Conservation (phyloP, 2,113 vertebrate species). For the Leiothrix lutea region DNA sequence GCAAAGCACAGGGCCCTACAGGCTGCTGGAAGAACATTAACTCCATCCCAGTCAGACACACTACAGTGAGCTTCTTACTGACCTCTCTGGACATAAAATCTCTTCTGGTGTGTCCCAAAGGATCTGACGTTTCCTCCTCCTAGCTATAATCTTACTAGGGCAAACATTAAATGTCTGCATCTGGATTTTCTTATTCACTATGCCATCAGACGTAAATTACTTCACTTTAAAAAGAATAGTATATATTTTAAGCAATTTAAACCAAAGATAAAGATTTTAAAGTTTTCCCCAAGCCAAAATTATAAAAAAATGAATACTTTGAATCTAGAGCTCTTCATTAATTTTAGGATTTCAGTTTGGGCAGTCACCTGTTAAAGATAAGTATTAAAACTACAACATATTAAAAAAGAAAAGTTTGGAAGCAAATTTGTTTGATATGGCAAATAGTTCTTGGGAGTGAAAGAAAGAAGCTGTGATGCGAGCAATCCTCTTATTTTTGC, state of each 20-base stretch:
- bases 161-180: background rate
- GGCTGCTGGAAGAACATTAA: background rate
- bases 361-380: background rate
- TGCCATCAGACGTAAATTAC: background rate
- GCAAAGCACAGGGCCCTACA: background rate
- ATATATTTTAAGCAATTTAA: background rate
- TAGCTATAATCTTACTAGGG: background rate
- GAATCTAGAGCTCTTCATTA: background rate
- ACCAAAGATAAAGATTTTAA: background rate
- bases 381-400: background rate
- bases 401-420: background rate
- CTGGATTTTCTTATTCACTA: background rate
- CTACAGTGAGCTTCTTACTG: background rate
- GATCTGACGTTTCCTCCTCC: background rate
- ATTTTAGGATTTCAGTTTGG: background rate
- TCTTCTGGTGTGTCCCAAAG: background rate
- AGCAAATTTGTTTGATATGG: constrained; percentile 36
- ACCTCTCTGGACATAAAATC: background rate
- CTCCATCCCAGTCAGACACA: background rate
- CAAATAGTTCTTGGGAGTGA: constrained; percentile 22
- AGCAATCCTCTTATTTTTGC: constrained; percentile 56
- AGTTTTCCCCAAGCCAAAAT: background rate
- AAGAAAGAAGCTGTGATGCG: constrained; percentile 49
- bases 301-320: background rate
- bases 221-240: background rate